Percentiles rank a stretch among this genome's conserved stretches.
Evolutionary conservation across 1,140 invertebrate genomes (phyloP).

Genomic region (Olivierus martensii): DNA sequence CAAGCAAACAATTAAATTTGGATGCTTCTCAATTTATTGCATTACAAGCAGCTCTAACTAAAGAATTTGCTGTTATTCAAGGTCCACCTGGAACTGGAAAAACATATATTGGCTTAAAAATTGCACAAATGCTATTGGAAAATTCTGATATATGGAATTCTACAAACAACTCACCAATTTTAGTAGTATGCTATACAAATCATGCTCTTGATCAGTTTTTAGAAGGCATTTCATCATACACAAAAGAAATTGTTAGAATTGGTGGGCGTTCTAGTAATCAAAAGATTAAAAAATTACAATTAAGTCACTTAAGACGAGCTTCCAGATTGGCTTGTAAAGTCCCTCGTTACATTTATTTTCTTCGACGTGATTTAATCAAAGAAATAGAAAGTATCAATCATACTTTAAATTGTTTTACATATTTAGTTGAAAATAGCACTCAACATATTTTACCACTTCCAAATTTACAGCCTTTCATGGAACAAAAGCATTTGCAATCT

Average conservation of each 20-base stretch:
- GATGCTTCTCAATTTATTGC: constrained; percentile 35
- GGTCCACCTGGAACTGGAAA: constrained; percentile 62
- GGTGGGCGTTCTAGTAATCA: constrained; percentile 47
- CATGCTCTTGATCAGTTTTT: constrained; percentile 80
- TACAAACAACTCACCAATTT: constrained; percentile 37
- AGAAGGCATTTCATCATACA: constrained; percentile 43
- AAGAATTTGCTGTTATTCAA: constrained; percentile 52
- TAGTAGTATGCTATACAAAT: constrained; percentile 73
- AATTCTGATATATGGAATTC: constrained; percentile 25
- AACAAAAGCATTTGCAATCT: too few species aligned
- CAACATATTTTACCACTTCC: too few species aligned
- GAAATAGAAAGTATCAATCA: too few species aligned
- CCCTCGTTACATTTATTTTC: too few species aligned
- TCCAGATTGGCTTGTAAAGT: too few species aligned
- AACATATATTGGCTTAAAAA: constrained; percentile 43
- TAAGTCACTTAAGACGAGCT: constrained; percentile 1
- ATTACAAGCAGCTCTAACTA: constrained; percentile 31
- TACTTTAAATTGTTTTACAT: too few species aligned
- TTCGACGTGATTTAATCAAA: too few species aligned
- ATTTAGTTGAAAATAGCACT: too few species aligned
- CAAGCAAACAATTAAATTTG: not conserved
- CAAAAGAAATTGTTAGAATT: constrained; percentile 45
- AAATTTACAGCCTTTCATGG: too few species aligned
- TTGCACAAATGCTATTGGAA: constrained; percentile 27
- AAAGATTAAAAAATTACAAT: constrained; percentile 14